Conservation (phyloP, 1,140 invertebrate species). For the Meloidogyne exigua region DNA sequence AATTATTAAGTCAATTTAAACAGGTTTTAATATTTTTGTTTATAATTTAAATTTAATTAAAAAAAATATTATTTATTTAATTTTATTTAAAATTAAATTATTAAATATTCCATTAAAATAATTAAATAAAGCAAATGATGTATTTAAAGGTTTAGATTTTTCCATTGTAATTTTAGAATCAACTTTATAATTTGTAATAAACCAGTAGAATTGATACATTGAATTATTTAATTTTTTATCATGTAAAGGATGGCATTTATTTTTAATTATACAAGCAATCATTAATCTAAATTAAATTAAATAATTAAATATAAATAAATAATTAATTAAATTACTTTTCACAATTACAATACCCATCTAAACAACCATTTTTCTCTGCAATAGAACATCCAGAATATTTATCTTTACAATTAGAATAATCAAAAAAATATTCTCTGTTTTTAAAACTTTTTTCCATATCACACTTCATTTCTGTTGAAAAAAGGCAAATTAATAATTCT, state of each 20-base stretch:
- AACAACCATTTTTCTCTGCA: neutral
- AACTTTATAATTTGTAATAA: neutral
- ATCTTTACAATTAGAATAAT: slow-evolving; percentile 5
- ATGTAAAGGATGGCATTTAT: neutral
- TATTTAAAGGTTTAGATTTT: neutral
- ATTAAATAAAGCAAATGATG: neutral
- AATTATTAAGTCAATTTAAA: too few species aligned
- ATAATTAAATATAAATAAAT: too few species aligned
- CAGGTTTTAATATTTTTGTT: too few species aligned
- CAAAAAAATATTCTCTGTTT: neutral
- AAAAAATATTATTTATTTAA: too few species aligned
- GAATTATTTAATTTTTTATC: slow-evolving; percentile 2
- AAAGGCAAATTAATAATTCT: slow-evolving; percentile 2
- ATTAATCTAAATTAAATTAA: neutral
- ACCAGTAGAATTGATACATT: neutral
- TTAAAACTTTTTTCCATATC: slow-evolving; percentile 2
- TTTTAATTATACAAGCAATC: neutral
- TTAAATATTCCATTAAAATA: slow-evolving; percentile 6
- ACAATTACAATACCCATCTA: slow-evolving; percentile 5
- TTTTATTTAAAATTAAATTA: neutral
- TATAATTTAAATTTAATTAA: too few species aligned
- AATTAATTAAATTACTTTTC: neutral
- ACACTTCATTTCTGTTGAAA: neutral
- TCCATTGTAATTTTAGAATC: neutral
- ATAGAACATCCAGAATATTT: neutral